These are phyloP conservation scores for Xestia xanthographa DNA, from an alignment of 2,888 invertebrate genomes.

Conservation along the genomic window DNA sequence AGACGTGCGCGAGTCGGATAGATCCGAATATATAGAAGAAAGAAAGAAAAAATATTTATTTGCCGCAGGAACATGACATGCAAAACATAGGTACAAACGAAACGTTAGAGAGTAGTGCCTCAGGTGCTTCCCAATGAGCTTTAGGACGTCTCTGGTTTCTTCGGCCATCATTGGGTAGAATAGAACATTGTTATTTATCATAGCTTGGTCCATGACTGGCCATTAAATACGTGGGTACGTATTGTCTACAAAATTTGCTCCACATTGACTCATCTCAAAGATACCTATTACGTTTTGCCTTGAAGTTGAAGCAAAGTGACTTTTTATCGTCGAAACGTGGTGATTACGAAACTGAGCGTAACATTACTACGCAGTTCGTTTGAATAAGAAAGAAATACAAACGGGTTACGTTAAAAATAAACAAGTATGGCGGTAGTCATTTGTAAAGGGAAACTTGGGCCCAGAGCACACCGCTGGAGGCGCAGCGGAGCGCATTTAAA, in stretches of 20 bases:
- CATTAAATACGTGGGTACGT: background rate
- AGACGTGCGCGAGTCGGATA: no score
- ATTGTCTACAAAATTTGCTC: background rate
- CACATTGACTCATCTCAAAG: background rate
- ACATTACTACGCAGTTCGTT: constrained; percentile 18
- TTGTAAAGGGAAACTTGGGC: background rate
- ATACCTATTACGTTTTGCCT: constrained; percentile 27
- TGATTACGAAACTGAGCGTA: constrained; percentile 5
- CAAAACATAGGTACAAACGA: no score
- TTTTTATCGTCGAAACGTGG: constrained; percentile 44
- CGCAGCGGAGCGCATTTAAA: no score
- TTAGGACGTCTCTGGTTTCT: no score
- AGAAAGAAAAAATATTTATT: no score
- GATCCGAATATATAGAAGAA: no score
- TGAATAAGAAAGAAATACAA: constrained; percentile 6
- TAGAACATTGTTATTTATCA: background rate
- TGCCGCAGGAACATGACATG: no score
- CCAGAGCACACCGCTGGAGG: no score
- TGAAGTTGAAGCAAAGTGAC: constrained; percentile 41
- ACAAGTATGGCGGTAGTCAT: background rate
- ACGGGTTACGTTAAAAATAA: background rate
- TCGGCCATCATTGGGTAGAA: no score
- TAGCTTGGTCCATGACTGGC: background rate
- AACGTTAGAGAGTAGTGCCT: no score
- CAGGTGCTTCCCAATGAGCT: no score